phyloP scores from a whole-genome alignment of 1,140 invertebrate genomes.

The Tachypleus tridentatus region DNA sequence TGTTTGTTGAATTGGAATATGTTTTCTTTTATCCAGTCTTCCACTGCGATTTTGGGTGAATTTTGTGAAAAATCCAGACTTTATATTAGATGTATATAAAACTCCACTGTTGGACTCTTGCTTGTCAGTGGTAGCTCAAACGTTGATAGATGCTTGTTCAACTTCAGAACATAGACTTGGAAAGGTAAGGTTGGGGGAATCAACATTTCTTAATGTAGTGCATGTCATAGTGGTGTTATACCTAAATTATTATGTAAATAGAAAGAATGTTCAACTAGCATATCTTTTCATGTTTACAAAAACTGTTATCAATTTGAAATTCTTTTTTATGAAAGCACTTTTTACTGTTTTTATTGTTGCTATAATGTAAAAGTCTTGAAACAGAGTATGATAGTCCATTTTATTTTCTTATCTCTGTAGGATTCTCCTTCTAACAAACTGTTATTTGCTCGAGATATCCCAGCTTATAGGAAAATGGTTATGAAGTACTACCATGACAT shows the following conservation, averaged over 20 bases:
- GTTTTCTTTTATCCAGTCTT: conserved; percentile 43
- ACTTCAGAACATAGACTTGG: conserved; percentile 17
- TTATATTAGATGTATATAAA: conserved; percentile 92
- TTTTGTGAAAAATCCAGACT: conserved; percentile 93
- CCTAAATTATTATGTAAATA: too few relatives aligned
- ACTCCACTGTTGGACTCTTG: conserved; percentile 82
- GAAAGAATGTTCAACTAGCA: too few relatives aligned
- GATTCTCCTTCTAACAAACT: conserved; percentile 34
- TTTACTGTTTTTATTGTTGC: too few relatives aligned
- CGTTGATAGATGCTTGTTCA: conserved; percentile 65
- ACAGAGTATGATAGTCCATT: neutral
- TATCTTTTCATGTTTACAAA: too few relatives aligned
- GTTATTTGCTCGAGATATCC: conserved; percentile 30
- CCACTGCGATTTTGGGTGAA: conserved; percentile 93
- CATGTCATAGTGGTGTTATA: too few relatives aligned
- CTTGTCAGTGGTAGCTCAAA: conserved; percentile 87
- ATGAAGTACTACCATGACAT: conserved; percentile 27
- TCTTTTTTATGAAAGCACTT: too few relatives aligned
- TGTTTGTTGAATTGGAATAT: conserved; percentile 1
- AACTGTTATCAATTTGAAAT: too few relatives aligned
- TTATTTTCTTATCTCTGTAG: conserved; percentile 3
- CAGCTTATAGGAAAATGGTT: conserved; percentile 26
- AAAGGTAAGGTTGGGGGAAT: conserved; percentile 9
- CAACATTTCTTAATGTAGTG: too few relatives aligned
- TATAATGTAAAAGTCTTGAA: neutral